A percentile compares a stretch with the other conserved stretches of the same genome.
These are phyloP conservation scores for Phrynocephalus vlangalii DNA, from an alignment of 2,797 vertebrate species.

Conservation along the genomic window DNA sequence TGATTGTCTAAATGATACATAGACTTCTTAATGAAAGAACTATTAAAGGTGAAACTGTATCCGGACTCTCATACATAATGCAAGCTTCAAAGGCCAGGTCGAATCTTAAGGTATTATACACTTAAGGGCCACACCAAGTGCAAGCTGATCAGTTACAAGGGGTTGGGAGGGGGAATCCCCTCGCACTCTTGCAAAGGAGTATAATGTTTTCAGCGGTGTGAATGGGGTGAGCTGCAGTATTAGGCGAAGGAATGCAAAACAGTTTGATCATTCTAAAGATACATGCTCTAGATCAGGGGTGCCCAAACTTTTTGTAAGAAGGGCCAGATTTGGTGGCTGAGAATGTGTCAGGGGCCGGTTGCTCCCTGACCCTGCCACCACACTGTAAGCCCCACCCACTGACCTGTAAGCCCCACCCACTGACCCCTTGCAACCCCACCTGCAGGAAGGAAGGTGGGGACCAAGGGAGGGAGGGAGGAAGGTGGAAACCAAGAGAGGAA, in stretches of 20 bases:
- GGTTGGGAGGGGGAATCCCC: background rate
- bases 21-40: conserved; percentile 67
- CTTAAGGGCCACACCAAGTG: background rate
- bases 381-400: too few relatives aligned
- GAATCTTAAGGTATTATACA: conserved; percentile 55
- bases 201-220: background rate
- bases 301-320: too few relatives aligned
- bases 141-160: conserved; percentile 16
- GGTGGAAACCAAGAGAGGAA: too few relatives aligned
- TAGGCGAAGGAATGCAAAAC: background rate
- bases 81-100: conserved; percentile 54
- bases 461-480: too few relatives aligned
- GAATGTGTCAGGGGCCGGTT: too few relatives aligned
- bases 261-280: background rate
- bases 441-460: too few relatives aligned
- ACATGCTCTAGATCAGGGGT: background rate
- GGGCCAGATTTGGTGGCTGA: too few relatives aligned
- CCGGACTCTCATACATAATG: conserved; percentile 71
- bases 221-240: background rate
- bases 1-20: conserved; percentile 51
- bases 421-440: too few relatives aligned
- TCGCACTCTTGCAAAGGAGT: background rate
- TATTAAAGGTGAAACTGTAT: conserved; percentile 71
- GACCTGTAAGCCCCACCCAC: too few relatives aligned
- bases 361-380: too few relatives aligned